phyloP scores from a whole-genome alignment of 2,888 invertebrate species.

The Physocephala rufipes region DNA sequence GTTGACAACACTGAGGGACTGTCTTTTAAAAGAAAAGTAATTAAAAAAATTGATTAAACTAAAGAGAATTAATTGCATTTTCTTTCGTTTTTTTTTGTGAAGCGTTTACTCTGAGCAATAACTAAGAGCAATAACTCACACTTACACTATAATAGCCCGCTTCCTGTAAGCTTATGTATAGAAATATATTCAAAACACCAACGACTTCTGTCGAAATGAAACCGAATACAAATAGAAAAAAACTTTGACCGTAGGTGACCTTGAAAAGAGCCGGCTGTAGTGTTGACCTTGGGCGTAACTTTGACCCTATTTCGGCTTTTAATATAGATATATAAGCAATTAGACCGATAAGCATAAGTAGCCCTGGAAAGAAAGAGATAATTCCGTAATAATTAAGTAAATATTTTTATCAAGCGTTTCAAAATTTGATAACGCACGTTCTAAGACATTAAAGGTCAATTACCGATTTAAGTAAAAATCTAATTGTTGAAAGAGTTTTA shows the following conservation, averaged over 20 bases:
- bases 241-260: slow-evolving; percentile 88
- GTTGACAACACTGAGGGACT: neutral
- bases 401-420: no score
- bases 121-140: no score
- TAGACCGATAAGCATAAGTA: slow-evolving; percentile 88
- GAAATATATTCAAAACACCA: slow-evolving; percentile 86
- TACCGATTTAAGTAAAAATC: no score
- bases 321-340: slow-evolving; percentile 94
- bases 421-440: no score
- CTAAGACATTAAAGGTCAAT: no score
- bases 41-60: neutral
- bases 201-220: slow-evolving; percentile 86
- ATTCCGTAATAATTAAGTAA: no score
- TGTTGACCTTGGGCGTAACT: slow-evolving; percentile 81
- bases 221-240: slow-evolving; percentile 84
- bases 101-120: no score
- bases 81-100: no score
- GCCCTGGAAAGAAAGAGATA: slow-evolving; percentile 68
- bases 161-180: slow-evolving; percentile 73
- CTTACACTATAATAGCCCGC: slow-evolving; percentile 62
- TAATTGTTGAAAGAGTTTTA: no score
- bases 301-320: slow-evolving; percentile 89
- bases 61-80: neutral
- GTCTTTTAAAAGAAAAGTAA: neutral
- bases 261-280: slow-evolving; percentile 83